Evolutionary conservation across 2,113 vertebrate species (phyloP), one percentile per base, ranked within the genome.

Genomic region (Manacus vitellinus): DNA sequence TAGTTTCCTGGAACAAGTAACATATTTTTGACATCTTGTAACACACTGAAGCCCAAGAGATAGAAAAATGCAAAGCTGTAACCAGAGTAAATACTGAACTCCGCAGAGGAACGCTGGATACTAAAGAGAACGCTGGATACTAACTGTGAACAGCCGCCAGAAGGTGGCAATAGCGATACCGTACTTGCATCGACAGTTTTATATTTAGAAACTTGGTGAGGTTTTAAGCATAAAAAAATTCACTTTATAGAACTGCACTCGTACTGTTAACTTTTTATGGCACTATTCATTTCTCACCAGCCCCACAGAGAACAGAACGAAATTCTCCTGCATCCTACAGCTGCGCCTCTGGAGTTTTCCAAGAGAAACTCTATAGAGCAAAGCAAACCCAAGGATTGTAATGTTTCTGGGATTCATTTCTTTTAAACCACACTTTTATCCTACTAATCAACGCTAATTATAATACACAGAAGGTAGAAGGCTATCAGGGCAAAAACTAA

Each of bases 161-260:
- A 33, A 94, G 47, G 70, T 46, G 77, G 91, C 77, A 93, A 81
- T n/a, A 81, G 58, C 7, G 22, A 41, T 21, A 37, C 51, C 0
- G 0, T 3, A 18, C n/a, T 63, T 27, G 27, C 3, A 44, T 0
- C 8, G 12, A 27, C 44, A n/a, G 4, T 10, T 77, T 41, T 16
- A 4, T 22, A 24, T 62, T 84, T 54, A 37, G 19, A 80, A 81
- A 14, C 6, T 0, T 35, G 8, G 16, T 20, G 12, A 51, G 19
- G 8, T 65, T 44, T 85, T 61, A 65, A 70, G 11, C 22, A 49
- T 20, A 30, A 18, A 33, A 91, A 86, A 61, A 44, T 6, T 28
- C 70, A 55, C 19, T 66, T 47, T 0, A 5, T 8, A 41, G 19
- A 52, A 86, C 4, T 77, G 5, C 17, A 58, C 17, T 65, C 18